These are phyloP conservation scores for Chelonus insularis DNA, from an alignment of 1,140 invertebrate species.

Conservation along the genomic window DNA sequence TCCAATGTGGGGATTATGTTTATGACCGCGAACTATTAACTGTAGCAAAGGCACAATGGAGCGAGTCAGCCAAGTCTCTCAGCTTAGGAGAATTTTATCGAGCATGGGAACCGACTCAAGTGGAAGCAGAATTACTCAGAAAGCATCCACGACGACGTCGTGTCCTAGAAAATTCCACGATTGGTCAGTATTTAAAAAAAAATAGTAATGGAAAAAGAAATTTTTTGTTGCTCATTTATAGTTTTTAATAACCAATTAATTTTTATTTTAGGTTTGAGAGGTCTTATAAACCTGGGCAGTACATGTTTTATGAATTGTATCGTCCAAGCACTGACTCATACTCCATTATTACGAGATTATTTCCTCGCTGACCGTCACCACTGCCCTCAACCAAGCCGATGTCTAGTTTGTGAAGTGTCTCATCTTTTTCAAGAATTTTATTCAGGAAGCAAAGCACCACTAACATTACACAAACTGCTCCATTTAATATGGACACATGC, in stretches of 20 bases:
- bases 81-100: slow-evolving; percentile 73
- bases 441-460: slow-evolving; percentile 82
- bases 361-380: slow-evolving; percentile 92
- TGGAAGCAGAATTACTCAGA: slow-evolving; percentile 72
- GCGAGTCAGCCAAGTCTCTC: slow-evolving; percentile 63
- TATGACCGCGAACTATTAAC: slow-evolving; percentile 75
- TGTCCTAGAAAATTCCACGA: slow-evolving; percentile 80
- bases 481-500: slow-evolving; percentile 97
- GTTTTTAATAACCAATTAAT: neutral
- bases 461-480: slow-evolving; percentile 86
- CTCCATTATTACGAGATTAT: slow-evolving; percentile 91
- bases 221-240: neutral
- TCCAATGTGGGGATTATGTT: slow-evolving; percentile 89
- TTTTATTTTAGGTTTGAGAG: slow-evolving; percentile 71
- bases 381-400: slow-evolving; percentile 73
- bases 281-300: slow-evolving; percentile 95
- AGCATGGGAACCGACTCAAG: slow-evolving; percentile 78
- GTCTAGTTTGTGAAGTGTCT: slow-evolving; percentile 92
- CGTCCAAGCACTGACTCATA: slow-evolving; percentile 93
- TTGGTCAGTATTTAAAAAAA: slow-evolving; percentile 61
- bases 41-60: slow-evolving; percentile 68
- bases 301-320: slow-evolving; percentile 99
- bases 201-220: neutral
- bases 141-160: slow-evolving; percentile 76
- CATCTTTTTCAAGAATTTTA: slow-evolving; percentile 91